Conservation (phyloP, 92 coral and sea anemone species). For the Desmophyllum pertusum region DNA sequence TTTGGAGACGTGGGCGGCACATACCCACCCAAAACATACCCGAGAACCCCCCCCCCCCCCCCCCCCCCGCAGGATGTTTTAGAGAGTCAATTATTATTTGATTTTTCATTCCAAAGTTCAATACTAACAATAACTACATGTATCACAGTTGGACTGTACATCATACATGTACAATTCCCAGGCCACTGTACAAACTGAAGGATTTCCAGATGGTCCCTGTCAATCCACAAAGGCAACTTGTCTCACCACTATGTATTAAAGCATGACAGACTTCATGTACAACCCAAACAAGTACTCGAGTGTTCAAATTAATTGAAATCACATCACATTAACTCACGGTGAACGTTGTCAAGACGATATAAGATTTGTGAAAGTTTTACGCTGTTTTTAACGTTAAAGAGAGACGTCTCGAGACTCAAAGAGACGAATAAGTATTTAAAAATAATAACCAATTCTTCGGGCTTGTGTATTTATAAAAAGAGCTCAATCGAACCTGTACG, state of each 20-base stretch:
- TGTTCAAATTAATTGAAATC: not conserved
- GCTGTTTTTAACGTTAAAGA: not conserved
- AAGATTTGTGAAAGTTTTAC: not conserved
- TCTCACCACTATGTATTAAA: not conserved
- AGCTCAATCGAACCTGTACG: not conserved
- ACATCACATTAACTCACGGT: not conserved
- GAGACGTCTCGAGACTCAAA: not conserved
- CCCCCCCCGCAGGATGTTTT: no score
- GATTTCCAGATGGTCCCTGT: no score
- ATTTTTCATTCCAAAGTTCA: no score
- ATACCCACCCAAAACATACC: no score
- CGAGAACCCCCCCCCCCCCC: no score
- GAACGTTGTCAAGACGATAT: slow-evolving; percentile 20
- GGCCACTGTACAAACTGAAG: no score
- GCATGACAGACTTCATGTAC: not conserved
- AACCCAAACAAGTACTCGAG: not conserved
- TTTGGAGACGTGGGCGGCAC: no score
- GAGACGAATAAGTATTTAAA: not conserved
- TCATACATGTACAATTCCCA: no score
- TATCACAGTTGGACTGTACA: no score
- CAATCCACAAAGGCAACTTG: not conserved
- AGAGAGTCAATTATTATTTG: no score
- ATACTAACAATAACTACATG: no score
- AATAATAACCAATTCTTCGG: not conserved
- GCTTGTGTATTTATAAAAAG: not conserved